phyloP scores from a whole-genome alignment of 2,797 vertebrate genomes.

The Vireo griseus region DNA sequence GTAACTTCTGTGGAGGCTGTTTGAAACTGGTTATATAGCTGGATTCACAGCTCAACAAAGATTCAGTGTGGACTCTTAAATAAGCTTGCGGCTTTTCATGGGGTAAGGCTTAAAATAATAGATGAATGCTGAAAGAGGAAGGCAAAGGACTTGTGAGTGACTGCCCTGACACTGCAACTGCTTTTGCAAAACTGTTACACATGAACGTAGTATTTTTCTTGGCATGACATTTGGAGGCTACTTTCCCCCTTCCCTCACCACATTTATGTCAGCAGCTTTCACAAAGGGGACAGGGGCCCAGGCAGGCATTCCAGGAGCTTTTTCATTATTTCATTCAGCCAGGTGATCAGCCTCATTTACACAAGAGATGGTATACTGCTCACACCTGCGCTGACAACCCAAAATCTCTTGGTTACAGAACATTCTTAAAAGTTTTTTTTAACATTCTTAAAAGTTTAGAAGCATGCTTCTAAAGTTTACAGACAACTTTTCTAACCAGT shows the following conservation, averaged over 20 bases:
- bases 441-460: too few relatives aligned
- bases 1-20: not conserved
- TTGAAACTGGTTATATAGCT: not conserved
- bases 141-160: not conserved
- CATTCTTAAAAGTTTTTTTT: too few relatives aligned
- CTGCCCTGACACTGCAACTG: not conserved
- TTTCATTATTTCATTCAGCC: too few relatives aligned
- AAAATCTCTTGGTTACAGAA: too few relatives aligned
- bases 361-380: too few relatives aligned
- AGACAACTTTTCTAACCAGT: too few relatives aligned
- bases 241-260: not conserved
- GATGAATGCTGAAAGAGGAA: not conserved
- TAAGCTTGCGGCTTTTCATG: not conserved
- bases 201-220: not conserved
- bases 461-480: too few relatives aligned
- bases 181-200: not conserved
- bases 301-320: too few relatives aligned
- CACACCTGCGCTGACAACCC: too few relatives aligned
- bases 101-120: not conserved
- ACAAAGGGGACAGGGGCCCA: too few relatives aligned
- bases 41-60: not conserved
- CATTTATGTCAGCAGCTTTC: not conserved
- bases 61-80: not conserved
- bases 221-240: not conserved
- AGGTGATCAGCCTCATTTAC: too few relatives aligned